Conservation (phyloP, 2,888 invertebrate genomes). For the Synanthedon vespiformis region DNA sequence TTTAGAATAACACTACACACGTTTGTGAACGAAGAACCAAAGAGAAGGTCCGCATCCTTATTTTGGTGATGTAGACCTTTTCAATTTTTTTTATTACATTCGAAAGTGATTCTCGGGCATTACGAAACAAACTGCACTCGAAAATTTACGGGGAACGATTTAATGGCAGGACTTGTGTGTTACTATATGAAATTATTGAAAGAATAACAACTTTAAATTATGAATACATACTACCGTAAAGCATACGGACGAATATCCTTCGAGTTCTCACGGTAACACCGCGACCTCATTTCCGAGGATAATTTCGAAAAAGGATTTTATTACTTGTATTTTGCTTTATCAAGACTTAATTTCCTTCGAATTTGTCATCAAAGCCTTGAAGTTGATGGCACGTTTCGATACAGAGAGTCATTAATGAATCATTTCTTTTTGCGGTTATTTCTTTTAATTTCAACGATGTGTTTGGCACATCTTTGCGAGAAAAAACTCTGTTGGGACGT, state of each 20-base stretch:
- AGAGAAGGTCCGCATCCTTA: slow-evolving; percentile 16
- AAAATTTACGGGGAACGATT: slow-evolving; percentile 34
- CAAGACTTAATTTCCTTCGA: background rate
- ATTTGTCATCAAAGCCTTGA: background rate
- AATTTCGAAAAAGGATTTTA: background rate
- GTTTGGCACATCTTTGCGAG: background rate
- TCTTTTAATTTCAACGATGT: background rate
- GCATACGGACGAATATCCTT: background rate
- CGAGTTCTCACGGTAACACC: background rate
- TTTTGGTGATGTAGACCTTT: slow-evolving; percentile 14
- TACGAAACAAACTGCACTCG: slow-evolving; percentile 32
- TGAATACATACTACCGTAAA: no score
- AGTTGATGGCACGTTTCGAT: background rate
- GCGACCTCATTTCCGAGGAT: slow-evolving; percentile 1
- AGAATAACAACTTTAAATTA: no score
- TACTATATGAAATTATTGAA: background rate
- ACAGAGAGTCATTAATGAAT: background rate
- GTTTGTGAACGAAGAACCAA: slow-evolving; percentile 8
- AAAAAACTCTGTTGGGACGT: background rate
- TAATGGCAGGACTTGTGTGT: slow-evolving; percentile 23
- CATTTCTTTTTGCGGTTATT: background rate
- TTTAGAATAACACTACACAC: slow-evolving; percentile 7
- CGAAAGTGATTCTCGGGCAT: slow-evolving; percentile 52
- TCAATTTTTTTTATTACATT: slow-evolving; percentile 43
- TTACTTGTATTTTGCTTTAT: background rate